phyloP scores from a whole-genome alignment of 37 sponge, comb jelly and placozoan species.

The Diacarnus erythraeanus region DNA sequence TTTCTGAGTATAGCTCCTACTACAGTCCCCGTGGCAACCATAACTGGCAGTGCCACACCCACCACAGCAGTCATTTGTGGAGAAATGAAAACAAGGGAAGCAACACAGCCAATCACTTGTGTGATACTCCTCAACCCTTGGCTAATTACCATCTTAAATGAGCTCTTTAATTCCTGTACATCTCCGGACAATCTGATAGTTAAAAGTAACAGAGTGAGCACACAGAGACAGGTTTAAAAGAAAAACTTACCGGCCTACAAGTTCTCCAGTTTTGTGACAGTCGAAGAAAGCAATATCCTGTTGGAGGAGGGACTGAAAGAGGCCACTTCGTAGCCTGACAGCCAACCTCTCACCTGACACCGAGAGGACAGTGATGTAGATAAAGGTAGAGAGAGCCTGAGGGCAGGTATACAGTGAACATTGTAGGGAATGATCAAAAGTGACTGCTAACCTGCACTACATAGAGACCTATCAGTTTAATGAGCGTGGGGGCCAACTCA shows the following conservation, averaged over 20 bases:
- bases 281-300: constrained; percentile 91
- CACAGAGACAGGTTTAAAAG: background rate
- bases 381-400: constrained; percentile 72
- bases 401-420: background rate
- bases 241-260: constrained; percentile 78
- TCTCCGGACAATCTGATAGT: constrained; percentile 74
- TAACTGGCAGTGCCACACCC: constrained; percentile 57
- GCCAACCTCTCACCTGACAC: constrained; percentile 77
- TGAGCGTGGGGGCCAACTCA: constrained; percentile 25
- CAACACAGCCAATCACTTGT: constrained; percentile 81
- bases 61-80: constrained; percentile 81
- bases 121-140: constrained; percentile 74
- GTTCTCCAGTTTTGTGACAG: constrained; percentile 84
- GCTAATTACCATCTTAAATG: constrained; percentile 84
- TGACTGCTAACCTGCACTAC: constrained; percentile 34
- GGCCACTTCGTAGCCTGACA: constrained; percentile 57
- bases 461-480: constrained; percentile 33
- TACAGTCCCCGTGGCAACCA: constrained; percentile 76
- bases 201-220: background rate
- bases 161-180: constrained; percentile 96
- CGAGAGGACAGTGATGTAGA: constrained; percentile 81
- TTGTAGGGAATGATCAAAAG: background rate
- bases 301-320: constrained; percentile 79
- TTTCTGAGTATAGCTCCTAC: constrained; percentile 71
- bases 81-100: constrained; percentile 82